Base-by-base conservation (phyloP, 2,888 invertebrate species). In the Erannis defoliaria region DNA sequence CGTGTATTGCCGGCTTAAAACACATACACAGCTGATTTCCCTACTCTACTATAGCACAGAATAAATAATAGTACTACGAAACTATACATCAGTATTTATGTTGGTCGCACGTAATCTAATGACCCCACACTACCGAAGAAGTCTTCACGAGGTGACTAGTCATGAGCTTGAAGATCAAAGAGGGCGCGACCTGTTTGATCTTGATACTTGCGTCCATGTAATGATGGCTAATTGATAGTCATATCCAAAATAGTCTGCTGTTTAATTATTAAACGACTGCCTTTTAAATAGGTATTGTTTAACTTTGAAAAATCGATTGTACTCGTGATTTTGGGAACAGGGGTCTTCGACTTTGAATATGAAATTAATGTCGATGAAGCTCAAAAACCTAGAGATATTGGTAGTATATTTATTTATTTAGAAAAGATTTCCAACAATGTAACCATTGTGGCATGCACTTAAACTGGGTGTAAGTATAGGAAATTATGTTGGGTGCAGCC, bases 51-150 rank as follows among this genome's bases (percentile, higher is more conserved):
- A 2, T 12, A 2, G n/a, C n/a, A n/a, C n/a, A n/a, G n/a, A n/a
- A n/a, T n/a, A n/a, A n/a, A n/a, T n/a, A n/a, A n/a, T n/a, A n/a
- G n/a, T n/a, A n/a, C n/a, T n/a, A n/a, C n/a, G n/a, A n/a, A n/a
- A n/a, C n/a, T n/a, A n/a, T n/a, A n/a, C n/a, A n/a, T n/a, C n/a
- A n/a, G n/a, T 2, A 8, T n/a, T 8, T 23, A 43, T 12, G 16
- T 38, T 45, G 16, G 70, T 67, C 63, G 64, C 62, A 63, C 54
- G 56, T 48, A 67, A 64, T 61, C 56, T 48, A 67, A 64, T 61
- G 59, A 62, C 53, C 49, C 31, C 33, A 18, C 46, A 48, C 56
- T 43, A 23, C 49, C 29, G 48, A 59, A 54, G 40, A 59, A 40
- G 65, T 56, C 64, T 62, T 62, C 55, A 62, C 61, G 62, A 62